These are phyloP conservation scores for Spea hammondii DNA, from an alignment of 2,797 vertebrate species.

Conservation along the genomic window DNA sequence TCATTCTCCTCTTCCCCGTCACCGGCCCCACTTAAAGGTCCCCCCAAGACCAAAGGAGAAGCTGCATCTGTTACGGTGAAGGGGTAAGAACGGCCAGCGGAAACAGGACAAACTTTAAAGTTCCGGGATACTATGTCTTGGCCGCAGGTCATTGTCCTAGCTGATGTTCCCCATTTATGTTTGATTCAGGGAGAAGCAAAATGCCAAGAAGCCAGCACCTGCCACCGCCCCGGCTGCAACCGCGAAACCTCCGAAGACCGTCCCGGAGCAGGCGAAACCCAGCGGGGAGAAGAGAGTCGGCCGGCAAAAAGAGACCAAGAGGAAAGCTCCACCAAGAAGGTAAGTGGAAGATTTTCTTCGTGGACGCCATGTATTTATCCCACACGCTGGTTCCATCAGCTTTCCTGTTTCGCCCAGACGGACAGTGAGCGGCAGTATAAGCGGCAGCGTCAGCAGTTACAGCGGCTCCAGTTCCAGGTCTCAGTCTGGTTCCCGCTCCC, in stretches of 20 bases:
- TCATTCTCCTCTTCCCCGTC: constrained; percentile 89
- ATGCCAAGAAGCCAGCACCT: constrained; percentile 75
- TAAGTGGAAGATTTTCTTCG: constrained; percentile 54
- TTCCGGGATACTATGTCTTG: too few relatives aligned
- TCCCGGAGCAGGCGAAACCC: constrained; percentile 67
- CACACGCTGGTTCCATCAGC: background rate
- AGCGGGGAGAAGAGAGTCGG: constrained; percentile 78
- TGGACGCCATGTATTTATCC: too few relatives aligned
- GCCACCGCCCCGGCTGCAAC: constrained; percentile 71
- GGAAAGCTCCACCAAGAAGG: constrained; percentile 81
- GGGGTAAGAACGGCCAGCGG: constrained; percentile 70
- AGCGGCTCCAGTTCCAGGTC: constrained; percentile 91
- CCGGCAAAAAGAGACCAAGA: constrained; percentile 82
- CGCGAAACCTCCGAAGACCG: constrained; percentile 64
- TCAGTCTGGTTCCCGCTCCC: constrained; percentile 68
- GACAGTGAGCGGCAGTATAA: constrained; percentile 83
- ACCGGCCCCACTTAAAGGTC: constrained; percentile 80
- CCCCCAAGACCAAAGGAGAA: constrained; percentile 77
- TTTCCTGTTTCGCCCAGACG: constrained; percentile 67
- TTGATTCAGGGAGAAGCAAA: constrained; percentile 76
- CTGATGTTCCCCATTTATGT: background rate
- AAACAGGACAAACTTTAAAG: background rate
- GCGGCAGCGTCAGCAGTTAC: constrained; percentile 89
- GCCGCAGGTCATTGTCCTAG: too few relatives aligned
- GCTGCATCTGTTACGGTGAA: constrained; percentile 68